These are phyloP conservation scores for Spondyliosoma cantharus DNA, from an alignment of 2,797 vertebrate species.

Conservation along the genomic window DNA sequence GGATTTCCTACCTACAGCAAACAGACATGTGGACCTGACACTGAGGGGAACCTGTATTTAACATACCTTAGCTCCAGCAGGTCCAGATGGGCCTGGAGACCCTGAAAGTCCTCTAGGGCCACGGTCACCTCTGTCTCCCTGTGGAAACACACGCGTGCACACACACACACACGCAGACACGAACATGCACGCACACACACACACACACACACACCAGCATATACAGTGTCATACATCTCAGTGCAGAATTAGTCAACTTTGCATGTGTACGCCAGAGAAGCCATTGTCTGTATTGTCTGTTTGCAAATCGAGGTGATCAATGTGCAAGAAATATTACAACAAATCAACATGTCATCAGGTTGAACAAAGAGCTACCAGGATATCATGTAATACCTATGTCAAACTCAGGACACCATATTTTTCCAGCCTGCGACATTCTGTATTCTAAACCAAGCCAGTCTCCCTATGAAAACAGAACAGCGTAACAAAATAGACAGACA, in stretches of 20 bases:
- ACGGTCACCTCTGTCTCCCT: conserved; percentile 90
- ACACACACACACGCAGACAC: too few relatives aligned
- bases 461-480: too few relatives aligned
- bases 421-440: too few relatives aligned
- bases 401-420: too few relatives aligned
- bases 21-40: conserved; percentile 13
- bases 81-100: conserved; percentile 80
- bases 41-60: conserved; percentile 1
- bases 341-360: not conserved
- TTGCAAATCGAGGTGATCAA: not conserved
- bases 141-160: conserved; percentile 20
- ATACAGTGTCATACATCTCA: too few relatives aligned
- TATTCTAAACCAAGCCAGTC: too few relatives aligned
- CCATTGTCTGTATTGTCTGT: not conserved
- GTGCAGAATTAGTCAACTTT: not conserved
- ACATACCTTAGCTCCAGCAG: conserved; percentile 87
- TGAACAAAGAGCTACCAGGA: too few relatives aligned
- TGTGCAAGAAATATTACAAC: not conserved
- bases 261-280: not conserved
- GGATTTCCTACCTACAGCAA: not conserved
- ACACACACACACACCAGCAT: too few relatives aligned
- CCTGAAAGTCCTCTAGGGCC: conserved; percentile 85
- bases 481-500: too few relatives aligned
- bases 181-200: too few relatives aligned
- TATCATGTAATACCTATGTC: too few relatives aligned